These are phyloP conservation scores for Brachyalestes nurse DNA, from an alignment of 2,797 vertebrate species.

Conservation along the genomic window DNA sequence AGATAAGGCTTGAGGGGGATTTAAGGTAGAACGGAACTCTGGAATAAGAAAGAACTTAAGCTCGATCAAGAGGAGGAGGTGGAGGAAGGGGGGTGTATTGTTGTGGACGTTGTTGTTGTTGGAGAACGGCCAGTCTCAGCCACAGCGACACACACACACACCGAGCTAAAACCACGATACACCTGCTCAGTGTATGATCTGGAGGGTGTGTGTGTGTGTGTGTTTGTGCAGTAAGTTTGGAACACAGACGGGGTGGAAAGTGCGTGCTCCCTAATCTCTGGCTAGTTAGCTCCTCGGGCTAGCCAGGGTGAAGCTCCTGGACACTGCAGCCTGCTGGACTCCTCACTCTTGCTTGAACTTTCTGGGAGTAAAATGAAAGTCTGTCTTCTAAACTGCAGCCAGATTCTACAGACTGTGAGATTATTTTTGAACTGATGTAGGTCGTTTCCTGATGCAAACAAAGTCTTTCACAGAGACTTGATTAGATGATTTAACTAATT, in stretches of 20 bases:
- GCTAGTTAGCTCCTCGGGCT: neutral
- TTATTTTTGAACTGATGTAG: too few species aligned
- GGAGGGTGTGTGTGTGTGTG: too few species aligned
- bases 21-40: neutral
- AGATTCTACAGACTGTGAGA: too few species aligned
- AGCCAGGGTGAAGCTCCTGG: neutral
- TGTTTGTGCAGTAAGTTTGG: too few species aligned
- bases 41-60: neutral
- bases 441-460: too few species aligned
- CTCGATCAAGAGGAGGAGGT: neutral
- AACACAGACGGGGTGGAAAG: too few species aligned
- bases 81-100: conserved; percentile 23
- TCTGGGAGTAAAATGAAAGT: too few species aligned
- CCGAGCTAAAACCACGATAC: neutral
- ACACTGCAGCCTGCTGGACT: neutral
- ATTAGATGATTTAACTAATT: too few species aligned
- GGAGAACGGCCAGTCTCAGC: neutral
- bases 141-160: too few species aligned
- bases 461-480: too few species aligned
- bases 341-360: too few species aligned
- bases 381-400: too few species aligned
- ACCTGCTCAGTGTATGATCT: conserved; percentile 3
- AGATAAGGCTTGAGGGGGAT: neutral
- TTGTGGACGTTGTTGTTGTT: conserved; percentile 41
- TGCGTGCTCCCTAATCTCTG: neutral